Evolutionary conservation across 2,113 vertebrate genomes (phyloP), one percentile per base, ranked within the genome.

Genomic region (Megaleporinus macrocephalus): DNA sequence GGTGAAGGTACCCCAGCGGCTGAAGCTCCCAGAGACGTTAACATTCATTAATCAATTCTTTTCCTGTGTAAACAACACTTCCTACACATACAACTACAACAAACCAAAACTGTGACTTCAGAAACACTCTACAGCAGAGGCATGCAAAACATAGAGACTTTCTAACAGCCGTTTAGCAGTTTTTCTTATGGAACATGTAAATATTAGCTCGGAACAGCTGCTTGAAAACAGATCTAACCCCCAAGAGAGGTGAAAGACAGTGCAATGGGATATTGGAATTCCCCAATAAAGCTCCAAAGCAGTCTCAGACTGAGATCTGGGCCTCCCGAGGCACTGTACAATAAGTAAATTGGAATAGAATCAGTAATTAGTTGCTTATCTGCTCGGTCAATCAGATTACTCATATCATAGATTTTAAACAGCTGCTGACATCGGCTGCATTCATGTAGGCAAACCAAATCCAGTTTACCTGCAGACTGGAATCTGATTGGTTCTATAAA

Each of bases 21-120:
- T 2, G 15, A 27, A 24, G 13, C 20, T 66, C 44, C 36, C 18
- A 63, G 36, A 76, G 16, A 77, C 24, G 36, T 9, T 29, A 77
- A 51, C 14, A 33, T 12, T 27, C 24, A 5, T 59, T 27, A 20
- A 27, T 27, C 13, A 20, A 59, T 57, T 26, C 30, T 22, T 26
- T 33, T n/a, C 57, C 4, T 27, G 16, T 41, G 65, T 79, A 57
- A 79, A 79, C 22, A 69, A 70, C 47, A 68, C n/a, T 70, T 79
- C 61, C 75, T 41, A 70, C 77, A 69, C 49, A 70, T 20, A 22
- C 16, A 26, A 22, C 22, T 55, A 69, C 63, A 66, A 18, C 62
- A 66, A 66, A 66, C 13, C 15, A 3, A 4, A 69, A 41, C 16
- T 2, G 30, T 69, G 33, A 44, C 30, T 26, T 33, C 9, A 7